Conservation (phyloP, 2,113 vertebrate species). For the Benitochromis conjunctus region DNA sequence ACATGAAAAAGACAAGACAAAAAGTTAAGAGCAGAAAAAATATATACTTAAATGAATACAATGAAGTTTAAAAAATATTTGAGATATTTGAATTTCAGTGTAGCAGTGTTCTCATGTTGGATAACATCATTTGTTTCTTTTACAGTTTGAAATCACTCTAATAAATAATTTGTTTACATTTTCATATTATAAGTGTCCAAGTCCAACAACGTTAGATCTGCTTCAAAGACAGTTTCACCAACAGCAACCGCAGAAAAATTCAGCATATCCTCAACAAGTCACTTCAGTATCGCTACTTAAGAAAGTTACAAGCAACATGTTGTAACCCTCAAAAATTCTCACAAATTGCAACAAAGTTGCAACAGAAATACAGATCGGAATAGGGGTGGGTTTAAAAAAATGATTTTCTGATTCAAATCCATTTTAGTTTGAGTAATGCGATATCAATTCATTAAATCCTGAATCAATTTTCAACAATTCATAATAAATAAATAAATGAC, state of each 20-base stretch:
- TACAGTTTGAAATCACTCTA: background rate
- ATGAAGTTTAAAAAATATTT: background rate
- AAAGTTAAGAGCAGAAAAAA: background rate
- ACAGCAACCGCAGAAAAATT: background rate
- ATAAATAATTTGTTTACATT: background rate
- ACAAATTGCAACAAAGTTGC: background rate
- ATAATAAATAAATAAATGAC: background rate
- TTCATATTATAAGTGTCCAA: background rate
- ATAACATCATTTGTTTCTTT: background rate
- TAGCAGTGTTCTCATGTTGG: background rate
- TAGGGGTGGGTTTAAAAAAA: background rate
- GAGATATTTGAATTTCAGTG: background rate
- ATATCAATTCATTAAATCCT: background rate
- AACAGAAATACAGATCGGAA: background rate
- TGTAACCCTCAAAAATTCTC: background rate
- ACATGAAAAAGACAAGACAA: background rate
- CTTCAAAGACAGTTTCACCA: background rate
- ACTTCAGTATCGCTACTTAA: background rate
- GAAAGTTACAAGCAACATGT: background rate
- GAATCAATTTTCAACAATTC: background rate
- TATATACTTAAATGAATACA: background rate
- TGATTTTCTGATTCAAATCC: background rate
- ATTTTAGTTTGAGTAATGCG: background rate
- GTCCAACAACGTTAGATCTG: background rate
- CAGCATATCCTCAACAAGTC: background rate